Percentiles rank a stretch among this genome's conserved stretches.
phyloP scores from a whole-genome alignment of 1,140 invertebrate species.

The Leptopilina boulardi region DNA sequence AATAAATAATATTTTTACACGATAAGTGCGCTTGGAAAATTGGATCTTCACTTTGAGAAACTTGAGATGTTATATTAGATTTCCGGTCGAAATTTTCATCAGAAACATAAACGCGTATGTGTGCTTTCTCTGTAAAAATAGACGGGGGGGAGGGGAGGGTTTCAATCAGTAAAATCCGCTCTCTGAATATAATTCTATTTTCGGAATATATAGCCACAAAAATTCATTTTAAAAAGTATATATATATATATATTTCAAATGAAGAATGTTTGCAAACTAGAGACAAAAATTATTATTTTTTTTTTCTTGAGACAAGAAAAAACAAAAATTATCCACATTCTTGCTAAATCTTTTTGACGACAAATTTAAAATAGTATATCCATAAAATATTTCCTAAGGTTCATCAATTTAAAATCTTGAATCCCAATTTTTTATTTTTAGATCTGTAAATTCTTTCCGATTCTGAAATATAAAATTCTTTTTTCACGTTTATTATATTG shows the following conservation, averaged over 20 bases:
- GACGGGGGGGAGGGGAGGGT: background rate
- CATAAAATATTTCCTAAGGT: slow-evolving; percentile 24
- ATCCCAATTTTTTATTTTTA: slow-evolving; percentile 20
- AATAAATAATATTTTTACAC: too few relatives aligned
- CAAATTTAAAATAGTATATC: slow-evolving; percentile 18
- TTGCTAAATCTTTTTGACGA: background rate
- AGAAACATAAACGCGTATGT: background rate
- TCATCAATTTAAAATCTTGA: slow-evolving; percentile 16
- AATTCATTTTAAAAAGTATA: background rate
- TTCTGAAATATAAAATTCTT: background rate
- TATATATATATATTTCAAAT: slow-evolving; percentile 2
- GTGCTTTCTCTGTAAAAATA: background rate
- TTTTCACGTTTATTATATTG: background rate
- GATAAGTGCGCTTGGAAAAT: too few relatives aligned
- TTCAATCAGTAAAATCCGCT: background rate
- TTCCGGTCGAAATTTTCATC: slow-evolving; percentile 9
- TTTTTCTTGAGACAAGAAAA: background rate
- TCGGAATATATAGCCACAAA: background rate
- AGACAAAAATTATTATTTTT: background rate
- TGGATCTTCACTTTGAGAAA: background rate
- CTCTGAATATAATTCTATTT: slow-evolving; percentile 24
- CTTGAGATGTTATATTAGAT: background rate
- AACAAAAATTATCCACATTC: background rate
- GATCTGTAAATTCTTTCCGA: slow-evolving; percentile 4
- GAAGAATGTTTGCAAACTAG: background rate